Percentiles rank a stretch among this genome's conserved stretches.
phyloP scores from a whole-genome alignment of 2,113 vertebrate species.

The Hemichromis elongatus region DNA sequence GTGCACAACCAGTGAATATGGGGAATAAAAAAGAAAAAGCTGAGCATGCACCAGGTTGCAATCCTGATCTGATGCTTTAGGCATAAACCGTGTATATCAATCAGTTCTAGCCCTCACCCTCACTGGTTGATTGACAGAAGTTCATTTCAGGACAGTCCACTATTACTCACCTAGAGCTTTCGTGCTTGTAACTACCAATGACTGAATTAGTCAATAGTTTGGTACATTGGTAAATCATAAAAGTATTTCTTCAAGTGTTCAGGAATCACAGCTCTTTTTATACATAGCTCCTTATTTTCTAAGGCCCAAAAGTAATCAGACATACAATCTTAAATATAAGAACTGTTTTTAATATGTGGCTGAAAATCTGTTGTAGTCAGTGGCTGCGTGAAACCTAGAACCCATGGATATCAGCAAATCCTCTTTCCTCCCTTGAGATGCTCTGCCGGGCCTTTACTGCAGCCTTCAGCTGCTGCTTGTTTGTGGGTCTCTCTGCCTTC shows the following conservation, averaged over 20 bases:
- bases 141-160: too few relatives aligned
- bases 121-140: too few relatives aligned
- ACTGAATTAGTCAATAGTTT: too few relatives aligned
- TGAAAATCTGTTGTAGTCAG: background rate
- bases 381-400: background rate
- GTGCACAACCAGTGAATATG: background rate
- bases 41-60: background rate
- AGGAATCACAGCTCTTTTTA: background rate
- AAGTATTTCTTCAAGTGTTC: background rate
- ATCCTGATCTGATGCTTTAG: background rate
- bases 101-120: too few relatives aligned
- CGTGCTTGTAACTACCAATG: background rate
- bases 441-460: background rate
- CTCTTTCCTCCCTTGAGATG: background rate
- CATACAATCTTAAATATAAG: background rate
- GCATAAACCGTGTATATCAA: too few relatives aligned
- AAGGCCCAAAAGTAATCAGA: background rate
- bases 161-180: too few relatives aligned
- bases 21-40: background rate
- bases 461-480: background rate
- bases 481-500: background rate
- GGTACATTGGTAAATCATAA: background rate
- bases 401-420: background rate
- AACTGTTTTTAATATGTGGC: background rate
- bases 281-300: background rate